Base-by-base conservation (phyloP, 1,140 invertebrate genomes). In the Popillia japonica region DNA sequence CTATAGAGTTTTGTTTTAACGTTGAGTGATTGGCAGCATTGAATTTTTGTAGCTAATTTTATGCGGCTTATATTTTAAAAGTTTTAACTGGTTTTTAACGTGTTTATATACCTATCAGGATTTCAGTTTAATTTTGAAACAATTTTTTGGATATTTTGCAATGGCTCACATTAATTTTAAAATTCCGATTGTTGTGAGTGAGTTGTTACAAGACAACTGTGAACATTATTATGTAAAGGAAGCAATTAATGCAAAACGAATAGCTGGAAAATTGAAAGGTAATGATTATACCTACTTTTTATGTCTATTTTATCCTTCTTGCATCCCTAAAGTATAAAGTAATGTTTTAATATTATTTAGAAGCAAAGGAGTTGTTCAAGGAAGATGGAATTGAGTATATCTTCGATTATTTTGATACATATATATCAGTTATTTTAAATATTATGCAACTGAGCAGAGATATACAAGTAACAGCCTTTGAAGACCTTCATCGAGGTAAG, bases 161-260 rank as follows among this genome's bases (percentile, higher is more conserved):
- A 64, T 64, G 61, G 61, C 61, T 22, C n/a, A 64, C 10, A 64
- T 64, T 64, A 64, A 64, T 64, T 64, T 64, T 64, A 3, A 64
- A 64, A 64, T 64, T 64, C 61, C 61, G 61, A 20, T 64, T 64
- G 23, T 27, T 27, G 23, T 64, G 7, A 64, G 17, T 64, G 23
- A 27, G 17, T 64, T 64, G 22, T 64, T 64, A 64, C 4, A 64
- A 27, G 61, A 64, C 17, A 22, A 64, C 22, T 64, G 61, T 11
- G 61, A 64, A 22, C 61, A 64, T 23, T 64, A 64, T 22, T 64
- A 64, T 64, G 23, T 64, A 7, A 64, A 27, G 22, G 61, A 64
- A 64, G 17, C 22, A 3, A 11, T 64, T 8, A 22, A 22, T 27
- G 61, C 22, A 23, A 64, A 64, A 11, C 61, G 11, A 22, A 20